These are phyloP conservation scores for Pseudorasbora parva DNA, from an alignment of 2,113 vertebrate species.

Conservation along the genomic window DNA sequence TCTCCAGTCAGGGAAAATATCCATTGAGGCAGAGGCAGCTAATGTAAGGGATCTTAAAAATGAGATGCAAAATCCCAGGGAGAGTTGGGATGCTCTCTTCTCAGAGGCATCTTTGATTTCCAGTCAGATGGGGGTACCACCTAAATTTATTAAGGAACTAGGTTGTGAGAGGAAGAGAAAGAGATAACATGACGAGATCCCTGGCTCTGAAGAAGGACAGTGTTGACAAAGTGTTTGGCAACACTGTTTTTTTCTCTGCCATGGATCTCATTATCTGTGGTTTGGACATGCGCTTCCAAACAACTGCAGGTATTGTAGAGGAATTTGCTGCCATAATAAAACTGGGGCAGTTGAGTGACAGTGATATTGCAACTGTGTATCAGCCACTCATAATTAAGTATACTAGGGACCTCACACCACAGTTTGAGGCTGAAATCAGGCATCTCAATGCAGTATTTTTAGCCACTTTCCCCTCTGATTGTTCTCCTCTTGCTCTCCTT, in stretches of 20 bases:
- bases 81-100: too few species aligned
- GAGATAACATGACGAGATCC: too few species aligned
- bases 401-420: not conserved
- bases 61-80: too few species aligned
- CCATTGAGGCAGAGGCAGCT: too few species aligned
- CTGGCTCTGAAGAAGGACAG: too few species aligned
- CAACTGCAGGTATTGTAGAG: conserved; percentile 9
- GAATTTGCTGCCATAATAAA: conserved; percentile 41
- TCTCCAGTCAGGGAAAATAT: too few species aligned
- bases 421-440: not conserved
- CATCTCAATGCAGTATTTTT: not conserved
- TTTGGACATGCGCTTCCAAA: conserved; percentile 13
- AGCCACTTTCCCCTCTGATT: not conserved
- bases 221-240: too few species aligned
- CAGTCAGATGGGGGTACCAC: too few species aligned
- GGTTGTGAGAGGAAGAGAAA: too few species aligned
- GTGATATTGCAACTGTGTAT: conserved; percentile 10
- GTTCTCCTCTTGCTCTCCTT: not conserved
- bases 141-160: too few species aligned
- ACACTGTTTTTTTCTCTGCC: conserved; percentile 11
- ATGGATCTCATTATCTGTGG: conserved; percentile 24
- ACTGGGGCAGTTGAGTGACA: not conserved
- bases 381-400: not conserved
- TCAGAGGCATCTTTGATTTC: too few species aligned
- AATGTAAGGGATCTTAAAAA: too few species aligned